Evolutionary conservation across 2,888 invertebrate genomes (phyloP), one percentile per base, ranked within the genome.

Genomic region (Tineola bisselliella): DNA sequence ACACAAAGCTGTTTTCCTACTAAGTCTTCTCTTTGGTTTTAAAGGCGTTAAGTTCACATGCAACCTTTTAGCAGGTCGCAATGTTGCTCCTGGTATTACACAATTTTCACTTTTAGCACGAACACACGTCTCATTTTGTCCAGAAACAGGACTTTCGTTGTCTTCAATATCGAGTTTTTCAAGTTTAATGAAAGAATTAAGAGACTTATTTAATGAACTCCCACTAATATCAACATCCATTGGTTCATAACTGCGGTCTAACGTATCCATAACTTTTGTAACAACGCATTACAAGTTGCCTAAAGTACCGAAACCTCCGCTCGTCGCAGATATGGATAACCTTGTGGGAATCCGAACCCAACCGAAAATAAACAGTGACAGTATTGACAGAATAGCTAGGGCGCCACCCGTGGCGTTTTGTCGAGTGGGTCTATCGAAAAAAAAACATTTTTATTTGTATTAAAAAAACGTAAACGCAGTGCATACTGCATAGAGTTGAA

Each of bases 201-300:
- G 82, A 76, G 79, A 79, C 18, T 70, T 71, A 63, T 65, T 71
- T 56, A 66, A 64, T 12, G 86, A 86, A 68, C 74, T 71, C 58
- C 65, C 63, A 68, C 84, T 86, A 59, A 75, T 61, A 68, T 87
- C 86, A 59, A 87, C 69, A 58, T 87, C 86, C 86, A 87, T 87
- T 8, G 86, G 83, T 65, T 86, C 86, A 65, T 64, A 76, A 64
- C 75, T 80, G 31, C 65, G 61, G 63, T 77, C 66, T 60, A 63
- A 63, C 58, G 63, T 64, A 31, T 74, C 60, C 61, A 62, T 62
- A 17, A 48, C 48, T 17, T 17, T 48, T 43, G 8, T 5, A 43
- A 13, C 8, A 43, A n/a, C n/a, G n/a, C n/a, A n/a, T n/a, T 3
- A 48, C 48, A 10, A 48, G 15, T 48, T 43, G 13, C 43, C 43